These are phyloP conservation scores for Cyanoliseus patagonus DNA, from an alignment of 2,113 vertebrate genomes.

Conservation along the genomic window DNA sequence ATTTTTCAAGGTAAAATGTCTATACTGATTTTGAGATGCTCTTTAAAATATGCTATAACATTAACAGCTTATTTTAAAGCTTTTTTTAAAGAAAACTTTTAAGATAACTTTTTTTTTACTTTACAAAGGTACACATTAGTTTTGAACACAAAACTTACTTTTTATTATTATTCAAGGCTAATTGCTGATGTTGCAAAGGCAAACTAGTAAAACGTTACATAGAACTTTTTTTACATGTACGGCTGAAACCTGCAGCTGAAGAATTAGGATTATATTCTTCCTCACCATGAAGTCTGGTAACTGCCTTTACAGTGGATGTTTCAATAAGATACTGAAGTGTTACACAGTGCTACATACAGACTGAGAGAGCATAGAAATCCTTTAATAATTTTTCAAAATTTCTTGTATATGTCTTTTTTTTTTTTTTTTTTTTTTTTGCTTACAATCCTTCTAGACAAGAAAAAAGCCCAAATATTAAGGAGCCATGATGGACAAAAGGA, in stretches of 20 bases:
- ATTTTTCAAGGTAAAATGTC: neutral
- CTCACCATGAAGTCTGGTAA: neutral
- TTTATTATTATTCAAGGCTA: neutral
- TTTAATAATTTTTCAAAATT: conserved; percentile 21
- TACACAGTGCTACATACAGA: neutral
- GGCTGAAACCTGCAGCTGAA: neutral
- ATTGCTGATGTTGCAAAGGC: neutral
- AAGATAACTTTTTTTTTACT: neutral
- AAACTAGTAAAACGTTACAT: neutral
- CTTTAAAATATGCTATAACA: neutral
- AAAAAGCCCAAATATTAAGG: neutral
- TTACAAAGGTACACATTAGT: neutral
- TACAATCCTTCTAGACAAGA: neutral
- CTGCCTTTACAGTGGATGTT: neutral
- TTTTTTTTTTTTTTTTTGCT: neutral
- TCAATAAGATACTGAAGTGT: neutral
- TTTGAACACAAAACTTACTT: neutral
- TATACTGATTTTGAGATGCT: neutral
- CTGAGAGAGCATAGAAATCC: neutral
- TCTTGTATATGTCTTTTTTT: neutral
- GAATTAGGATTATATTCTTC: neutral
- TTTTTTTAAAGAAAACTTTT: neutral
- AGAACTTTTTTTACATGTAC: neutral
- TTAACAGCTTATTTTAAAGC: neutral
- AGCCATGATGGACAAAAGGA: neutral